A percentile compares a stretch with the other conserved stretches of the same genome.
Evolutionary conservation across 1,140 invertebrate species (phyloP).

Genomic region (Magallana gigas): DNA sequence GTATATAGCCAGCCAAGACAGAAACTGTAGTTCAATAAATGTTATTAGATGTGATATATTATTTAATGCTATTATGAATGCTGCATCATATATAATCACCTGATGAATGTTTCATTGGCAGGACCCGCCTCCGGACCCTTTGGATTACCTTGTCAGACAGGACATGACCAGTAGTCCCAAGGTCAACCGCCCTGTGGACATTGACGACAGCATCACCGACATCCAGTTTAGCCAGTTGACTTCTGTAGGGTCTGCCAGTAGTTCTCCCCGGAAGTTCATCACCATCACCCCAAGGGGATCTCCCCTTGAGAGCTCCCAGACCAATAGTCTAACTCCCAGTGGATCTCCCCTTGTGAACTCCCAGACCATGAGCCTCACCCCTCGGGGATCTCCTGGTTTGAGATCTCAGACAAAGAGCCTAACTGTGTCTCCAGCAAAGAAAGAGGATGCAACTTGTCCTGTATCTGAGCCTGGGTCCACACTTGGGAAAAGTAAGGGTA

Average conservation of each 20-base stretch:
- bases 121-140: slow-evolving; percentile 55
- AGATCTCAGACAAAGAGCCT: neutral
- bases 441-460: no score
- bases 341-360: neutral
- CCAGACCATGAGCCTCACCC: neutral
- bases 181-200: neutral
- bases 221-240: neutral
- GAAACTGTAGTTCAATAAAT: no score
- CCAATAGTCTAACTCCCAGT: neutral
- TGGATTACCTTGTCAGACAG: slow-evolving; percentile 48
- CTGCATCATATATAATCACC: no score
- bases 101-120: neutral
- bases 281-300: neutral
- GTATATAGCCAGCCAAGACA: no score
- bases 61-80: no score
- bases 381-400: neutral
- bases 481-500: no score
- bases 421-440: neutral
- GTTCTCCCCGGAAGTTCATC: neutral
- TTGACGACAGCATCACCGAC: neutral
- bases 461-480: no score
- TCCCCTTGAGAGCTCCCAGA: neutral
- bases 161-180: neutral
- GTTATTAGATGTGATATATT: no score
- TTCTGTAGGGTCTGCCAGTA: neutral